phyloP scores from a whole-genome alignment of 2,113 vertebrate genomes.

The Chroicocephalus ridibundus region DNA sequence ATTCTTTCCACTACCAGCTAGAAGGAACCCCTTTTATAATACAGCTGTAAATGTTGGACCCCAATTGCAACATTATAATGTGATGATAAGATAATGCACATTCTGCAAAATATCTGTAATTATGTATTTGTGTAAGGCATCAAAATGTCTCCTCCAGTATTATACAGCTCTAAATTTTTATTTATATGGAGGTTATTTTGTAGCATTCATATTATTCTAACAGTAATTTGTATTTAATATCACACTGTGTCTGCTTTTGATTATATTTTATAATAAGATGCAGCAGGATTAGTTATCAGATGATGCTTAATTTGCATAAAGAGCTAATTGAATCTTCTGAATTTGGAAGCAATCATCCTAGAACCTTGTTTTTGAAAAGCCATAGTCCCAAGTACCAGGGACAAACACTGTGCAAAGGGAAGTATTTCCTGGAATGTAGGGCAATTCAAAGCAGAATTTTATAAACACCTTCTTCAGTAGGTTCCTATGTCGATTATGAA shows the following conservation, averaged over 20 bases:
- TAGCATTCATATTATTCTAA: slow-evolving; percentile 10
- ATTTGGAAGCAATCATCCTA: slow-evolving; percentile 3
- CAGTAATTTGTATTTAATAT: slow-evolving; percentile 31
- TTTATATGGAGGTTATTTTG: slow-evolving; percentile 10
- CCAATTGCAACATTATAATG: background rate
- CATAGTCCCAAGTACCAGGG: background rate
- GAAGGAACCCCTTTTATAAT: background rate
- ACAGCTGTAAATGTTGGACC: background rate
- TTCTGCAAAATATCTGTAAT: slow-evolving; percentile 10
- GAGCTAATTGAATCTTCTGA: slow-evolving; percentile 27
- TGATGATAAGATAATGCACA: background rate
- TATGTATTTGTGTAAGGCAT: background rate
- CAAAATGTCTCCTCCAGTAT: background rate
- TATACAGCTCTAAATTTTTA: background rate
- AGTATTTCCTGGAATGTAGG: background rate
- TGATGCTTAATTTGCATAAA: slow-evolving; percentile 49
- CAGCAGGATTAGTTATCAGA: slow-evolving; percentile 2
- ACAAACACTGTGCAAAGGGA: background rate
- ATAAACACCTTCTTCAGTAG: background rate
- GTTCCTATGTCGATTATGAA: background rate
- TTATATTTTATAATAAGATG: slow-evolving; percentile 40
- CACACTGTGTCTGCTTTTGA: slow-evolving; percentile 21
- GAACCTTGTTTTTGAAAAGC: background rate
- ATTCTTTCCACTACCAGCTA: background rate
- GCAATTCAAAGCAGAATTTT: background rate